phyloP scores from a whole-genome alignment of 2,888 invertebrate genomes.

The Geophilus truncorum region DNA sequence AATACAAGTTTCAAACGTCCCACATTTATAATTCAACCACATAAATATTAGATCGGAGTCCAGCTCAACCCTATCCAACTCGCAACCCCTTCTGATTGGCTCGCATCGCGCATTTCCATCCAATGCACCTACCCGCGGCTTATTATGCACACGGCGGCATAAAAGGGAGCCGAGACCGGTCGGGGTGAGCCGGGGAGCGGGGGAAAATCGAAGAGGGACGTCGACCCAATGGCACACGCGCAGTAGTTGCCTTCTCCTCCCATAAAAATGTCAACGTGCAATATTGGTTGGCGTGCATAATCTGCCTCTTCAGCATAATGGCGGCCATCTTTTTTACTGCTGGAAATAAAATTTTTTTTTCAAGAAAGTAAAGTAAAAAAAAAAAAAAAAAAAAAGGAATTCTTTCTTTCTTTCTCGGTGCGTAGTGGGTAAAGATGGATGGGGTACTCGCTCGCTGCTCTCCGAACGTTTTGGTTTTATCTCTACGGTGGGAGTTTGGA shows the following conservation, averaged over 20 bases:
- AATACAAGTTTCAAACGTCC: not conserved
- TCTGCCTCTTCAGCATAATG: slow-evolving; percentile 19
- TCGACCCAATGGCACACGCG: not conserved
- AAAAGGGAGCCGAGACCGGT: not conserved
- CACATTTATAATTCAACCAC: not conserved
- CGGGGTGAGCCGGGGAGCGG: not conserved
- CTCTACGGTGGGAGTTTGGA: slow-evolving; percentile 27
- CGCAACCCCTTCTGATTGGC: not conserved
- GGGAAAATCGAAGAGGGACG: slow-evolving; percentile 1
- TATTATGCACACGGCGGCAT: slow-evolving; percentile 16
- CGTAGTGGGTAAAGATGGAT: slow-evolving; percentile 7
- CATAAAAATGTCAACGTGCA: slow-evolving; percentile 27
- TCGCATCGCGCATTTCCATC: not conserved
- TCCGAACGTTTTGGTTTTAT: slow-evolving; percentile 27
- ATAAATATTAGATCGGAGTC: not conserved
- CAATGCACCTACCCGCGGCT: not conserved
- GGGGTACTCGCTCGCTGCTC: slow-evolving; percentile 25
- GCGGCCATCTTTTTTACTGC: slow-evolving; percentile 12
- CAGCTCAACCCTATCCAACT: slow-evolving; percentile 2
- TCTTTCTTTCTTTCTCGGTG: not conserved
- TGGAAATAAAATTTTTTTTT: not conserved
- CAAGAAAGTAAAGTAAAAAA: too few species aligned
- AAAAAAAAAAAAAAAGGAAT: too few species aligned
- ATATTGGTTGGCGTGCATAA: slow-evolving; percentile 12
- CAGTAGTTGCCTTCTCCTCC: not conserved